Percentiles rank a stretch among this genome's conserved stretches.
These are phyloP conservation scores for Pao palembangensis DNA, from an alignment of 2,113 vertebrate species.

Conservation along the genomic window DNA sequence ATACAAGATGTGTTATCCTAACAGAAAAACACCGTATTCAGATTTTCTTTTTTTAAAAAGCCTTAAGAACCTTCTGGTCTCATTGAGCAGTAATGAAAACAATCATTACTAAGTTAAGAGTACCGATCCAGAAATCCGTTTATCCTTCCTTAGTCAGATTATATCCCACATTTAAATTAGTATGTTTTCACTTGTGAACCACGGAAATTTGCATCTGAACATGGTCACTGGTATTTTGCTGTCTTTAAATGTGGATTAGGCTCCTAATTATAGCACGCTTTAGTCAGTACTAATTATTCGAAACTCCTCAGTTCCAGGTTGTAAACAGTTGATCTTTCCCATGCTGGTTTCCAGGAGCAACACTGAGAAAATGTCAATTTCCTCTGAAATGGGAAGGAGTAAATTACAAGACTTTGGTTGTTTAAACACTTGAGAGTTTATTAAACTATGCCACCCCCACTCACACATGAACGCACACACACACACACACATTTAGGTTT, in stretches of 20 bases:
- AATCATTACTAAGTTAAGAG: constrained; percentile 30
- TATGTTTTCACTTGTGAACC: constrained; percentile 4
- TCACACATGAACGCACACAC: neutral
- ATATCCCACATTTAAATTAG: too few species aligned
- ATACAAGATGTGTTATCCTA: too few species aligned
- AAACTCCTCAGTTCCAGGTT: constrained; percentile 3
- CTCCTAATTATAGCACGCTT: constrained; percentile 5
- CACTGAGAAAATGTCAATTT: constrained; percentile 60
- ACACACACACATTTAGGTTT: constrained; percentile 15
- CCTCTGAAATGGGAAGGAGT: constrained; percentile 41
- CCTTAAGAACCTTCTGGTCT: constrained; percentile 10
- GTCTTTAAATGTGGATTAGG: constrained; percentile 7
- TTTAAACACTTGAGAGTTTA: constrained; percentile 60
- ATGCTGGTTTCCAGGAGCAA: constrained; percentile 63
- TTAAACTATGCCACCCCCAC: constrained; percentile 37
- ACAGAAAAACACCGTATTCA: too few species aligned
- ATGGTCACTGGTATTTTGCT: neutral
- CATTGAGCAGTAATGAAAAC: constrained; percentile 31
- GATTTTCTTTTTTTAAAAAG: too few species aligned
- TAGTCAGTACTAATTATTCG: constrained; percentile 36
- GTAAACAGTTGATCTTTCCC: constrained; percentile 59
- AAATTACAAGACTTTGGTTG: constrained; percentile 51
- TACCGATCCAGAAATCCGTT: too few species aligned
- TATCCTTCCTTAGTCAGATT: too few species aligned
- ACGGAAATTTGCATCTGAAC: constrained; percentile 3